A percentile compares a stretch with the other conserved stretches of the same genome.
These are phyloP conservation scores for Phanerotoma sp. DNA, from an alignment of 2,888 invertebrate genomes.

Conservation along the genomic window DNA sequence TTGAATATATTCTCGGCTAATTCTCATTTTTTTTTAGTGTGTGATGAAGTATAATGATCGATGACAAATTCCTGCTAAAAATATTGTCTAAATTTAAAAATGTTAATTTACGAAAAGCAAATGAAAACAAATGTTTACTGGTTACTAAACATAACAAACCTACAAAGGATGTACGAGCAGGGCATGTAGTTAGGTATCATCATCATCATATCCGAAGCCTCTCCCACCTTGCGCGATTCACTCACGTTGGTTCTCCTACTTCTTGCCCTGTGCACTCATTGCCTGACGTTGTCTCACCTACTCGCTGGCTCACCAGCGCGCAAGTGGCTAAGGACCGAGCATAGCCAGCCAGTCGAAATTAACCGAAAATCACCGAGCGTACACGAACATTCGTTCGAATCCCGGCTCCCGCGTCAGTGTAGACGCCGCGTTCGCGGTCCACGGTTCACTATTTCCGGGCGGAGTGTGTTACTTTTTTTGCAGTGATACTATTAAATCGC, in stretches of 20 bases:
- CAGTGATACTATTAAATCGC: neutral
- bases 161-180: too few species aligned
- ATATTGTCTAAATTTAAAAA: too few species aligned
- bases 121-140: too few species aligned
- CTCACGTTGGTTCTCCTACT: constrained; percentile 16
- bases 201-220: neutral
- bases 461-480: constrained; percentile 38
- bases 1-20: too few species aligned
- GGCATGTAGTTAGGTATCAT: too few species aligned
- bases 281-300: constrained; percentile 1
- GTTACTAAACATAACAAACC: too few species aligned
- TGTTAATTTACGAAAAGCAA: too few species aligned
- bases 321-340: constrained; percentile 19
- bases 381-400: constrained; percentile 55
- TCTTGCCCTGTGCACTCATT: too few species aligned
- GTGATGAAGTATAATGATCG: too few species aligned
- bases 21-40: too few species aligned
- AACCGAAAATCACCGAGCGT: constrained; percentile 45
- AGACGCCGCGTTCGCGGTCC: constrained; percentile 58
- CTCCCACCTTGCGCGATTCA: constrained; percentile 3
- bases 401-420: constrained; percentile 57
- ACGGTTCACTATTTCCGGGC: constrained; percentile 56
- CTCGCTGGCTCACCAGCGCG: constrained; percentile 1
- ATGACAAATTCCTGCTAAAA: too few species aligned
- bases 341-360: constrained; percentile 34